Base-by-base conservation (phyloP, 2,888 invertebrate genomes). In the Dyspetes luteomarginatus region DNA sequence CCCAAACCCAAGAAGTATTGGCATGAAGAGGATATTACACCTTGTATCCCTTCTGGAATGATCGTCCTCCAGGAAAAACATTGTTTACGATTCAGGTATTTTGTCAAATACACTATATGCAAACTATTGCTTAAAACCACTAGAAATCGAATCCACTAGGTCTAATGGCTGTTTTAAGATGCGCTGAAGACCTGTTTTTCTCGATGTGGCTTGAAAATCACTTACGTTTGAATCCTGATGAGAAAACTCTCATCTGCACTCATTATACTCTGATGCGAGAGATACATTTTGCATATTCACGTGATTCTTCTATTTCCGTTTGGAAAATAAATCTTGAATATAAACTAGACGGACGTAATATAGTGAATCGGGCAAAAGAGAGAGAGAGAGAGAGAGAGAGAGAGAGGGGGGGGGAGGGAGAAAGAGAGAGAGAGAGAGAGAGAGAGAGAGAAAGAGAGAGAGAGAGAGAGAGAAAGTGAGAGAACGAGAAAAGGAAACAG, bases 261-360 rank as follows among this genome's bases (percentile, higher is more conserved):
- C 15, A 48, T 48, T 48, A 48, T 48, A 48, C 17, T 4, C 7
- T n/a, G 41, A 24, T 26, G 64, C 5, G 15, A 7, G n/a, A 24
- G 4, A 30, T 48, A 41, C 41, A 58, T 56, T 69, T 58, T 73
- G 62, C 17, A 77, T 68, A 64, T 68, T 73, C 76, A 28, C 55
- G 68, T 50, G 60, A 43, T 67, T 48, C 72, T 50, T 48, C 73
- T 77, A 73, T 81, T 77, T 64, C 64, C 68, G 68, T 69, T 48
- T 7, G 3, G 45, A 73, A 48, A 48, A 81, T 81, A 45, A 81
- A 77, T 86, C 85, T 87, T 77, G 83, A 75, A 85, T 82, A 85
- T 71, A 65, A 68, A 50, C 17, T 67, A 64, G 62, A 41, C n/a
- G 43, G 48, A 78, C 84, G 85, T 71, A 79, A 81, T 72, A 78